These are phyloP conservation scores for Tetrax tetrax DNA, from an alignment of 2,113 vertebrate genomes.

Conservation along the genomic window DNA sequence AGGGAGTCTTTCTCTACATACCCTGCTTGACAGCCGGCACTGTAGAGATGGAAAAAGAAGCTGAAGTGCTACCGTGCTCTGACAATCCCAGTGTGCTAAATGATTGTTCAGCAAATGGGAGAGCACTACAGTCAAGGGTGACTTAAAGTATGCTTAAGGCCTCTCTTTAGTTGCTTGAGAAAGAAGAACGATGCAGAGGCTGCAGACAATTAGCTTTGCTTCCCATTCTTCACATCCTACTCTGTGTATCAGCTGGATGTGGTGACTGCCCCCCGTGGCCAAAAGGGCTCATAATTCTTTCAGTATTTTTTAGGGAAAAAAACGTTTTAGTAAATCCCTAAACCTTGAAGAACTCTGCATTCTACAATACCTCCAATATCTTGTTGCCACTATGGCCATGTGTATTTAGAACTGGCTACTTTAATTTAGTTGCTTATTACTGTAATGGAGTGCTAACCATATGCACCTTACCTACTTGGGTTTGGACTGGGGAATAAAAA, in stretches of 20 bases:
- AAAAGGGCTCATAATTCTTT: neutral
- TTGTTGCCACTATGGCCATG: neutral
- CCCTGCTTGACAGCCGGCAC: neutral
- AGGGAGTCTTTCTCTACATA: neutral
- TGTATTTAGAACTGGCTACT: neutral
- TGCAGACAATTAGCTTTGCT: neutral
- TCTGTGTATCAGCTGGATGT: neutral
- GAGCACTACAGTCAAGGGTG: neutral
- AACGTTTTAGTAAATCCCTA: neutral
- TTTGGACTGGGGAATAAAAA: neutral
- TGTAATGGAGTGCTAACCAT: neutral
- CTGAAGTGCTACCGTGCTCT: neutral
- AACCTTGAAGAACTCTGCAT: neutral
- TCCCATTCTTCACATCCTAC: neutral
- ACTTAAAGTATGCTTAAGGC: neutral
- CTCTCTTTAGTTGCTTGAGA: neutral
- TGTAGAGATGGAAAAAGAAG: neutral
- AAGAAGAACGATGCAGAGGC: neutral
- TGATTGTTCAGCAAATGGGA: neutral
- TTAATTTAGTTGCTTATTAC: neutral
- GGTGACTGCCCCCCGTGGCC: rapidly evolving
- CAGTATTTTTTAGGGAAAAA: neutral
- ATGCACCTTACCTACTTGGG: neutral
- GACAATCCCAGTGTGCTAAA: neutral
- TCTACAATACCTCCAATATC: neutral